phyloP scores from a whole-genome alignment of 2,113 vertebrate genomes.

The Theropithecus gelada region DNA sequence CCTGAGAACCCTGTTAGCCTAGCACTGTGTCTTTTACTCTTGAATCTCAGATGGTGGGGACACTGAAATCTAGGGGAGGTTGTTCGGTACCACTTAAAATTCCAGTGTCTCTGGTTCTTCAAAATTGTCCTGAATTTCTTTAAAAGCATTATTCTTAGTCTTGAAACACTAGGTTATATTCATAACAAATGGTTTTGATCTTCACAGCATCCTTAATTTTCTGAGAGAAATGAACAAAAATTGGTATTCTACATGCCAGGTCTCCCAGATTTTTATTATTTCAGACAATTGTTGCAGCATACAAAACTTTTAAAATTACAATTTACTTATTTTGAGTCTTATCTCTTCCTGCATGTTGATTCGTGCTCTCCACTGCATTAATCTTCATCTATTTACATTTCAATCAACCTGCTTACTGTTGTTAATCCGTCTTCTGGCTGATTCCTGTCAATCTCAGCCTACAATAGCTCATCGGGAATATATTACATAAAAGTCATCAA shows the following conservation, averaged over 20 bases:
- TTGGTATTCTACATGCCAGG: background rate
- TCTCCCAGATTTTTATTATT: constrained; percentile 16
- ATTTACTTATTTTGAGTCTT: constrained; percentile 38
- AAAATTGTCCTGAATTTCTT: background rate
- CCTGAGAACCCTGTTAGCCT: background rate
- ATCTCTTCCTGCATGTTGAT: background rate
- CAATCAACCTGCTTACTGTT: constrained; percentile 31
- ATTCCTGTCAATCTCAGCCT: constrained; percentile 30
- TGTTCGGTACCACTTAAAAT: background rate
- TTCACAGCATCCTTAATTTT: constrained; percentile 40
- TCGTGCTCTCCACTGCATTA: background rate
- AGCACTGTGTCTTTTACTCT: background rate
- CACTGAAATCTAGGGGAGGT: background rate
- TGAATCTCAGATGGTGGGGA: background rate
- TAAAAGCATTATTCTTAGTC: background rate
- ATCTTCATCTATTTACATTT: constrained; percentile 59
- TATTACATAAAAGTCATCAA: constrained; percentile 26
- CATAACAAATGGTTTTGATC: constrained; percentile 4
- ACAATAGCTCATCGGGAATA: background rate
- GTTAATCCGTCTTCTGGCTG: constrained; percentile 16
- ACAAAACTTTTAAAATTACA: constrained; percentile 32
- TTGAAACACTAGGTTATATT: constrained; percentile 31
- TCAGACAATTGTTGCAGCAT: background rate
- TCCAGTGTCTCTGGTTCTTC: background rate
- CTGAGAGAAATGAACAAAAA: background rate